Percentiles rank a stretch among this genome's conserved stretches.
Conservation (phyloP, 2,113 vertebrate species). For the Melanerpes formicivorus region DNA sequence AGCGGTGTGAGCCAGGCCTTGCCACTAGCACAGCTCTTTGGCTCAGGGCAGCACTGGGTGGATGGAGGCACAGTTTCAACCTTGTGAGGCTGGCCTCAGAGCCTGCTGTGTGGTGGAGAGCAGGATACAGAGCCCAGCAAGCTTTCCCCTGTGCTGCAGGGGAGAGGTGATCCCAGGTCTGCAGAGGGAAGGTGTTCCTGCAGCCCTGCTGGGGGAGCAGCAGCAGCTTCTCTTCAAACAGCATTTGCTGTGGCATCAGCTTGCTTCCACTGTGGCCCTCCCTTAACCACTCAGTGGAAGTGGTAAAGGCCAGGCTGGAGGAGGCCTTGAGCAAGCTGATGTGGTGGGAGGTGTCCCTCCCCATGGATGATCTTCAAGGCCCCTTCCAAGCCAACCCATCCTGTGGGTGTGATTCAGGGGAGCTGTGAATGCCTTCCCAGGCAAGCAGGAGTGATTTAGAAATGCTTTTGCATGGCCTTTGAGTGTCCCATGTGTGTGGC, state of each 20-base stretch:
- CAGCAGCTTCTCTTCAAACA: neutral
- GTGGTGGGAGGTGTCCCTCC: too few species aligned
- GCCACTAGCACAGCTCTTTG: neutral
- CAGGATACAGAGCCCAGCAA: neutral
- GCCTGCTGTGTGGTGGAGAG: neutral
- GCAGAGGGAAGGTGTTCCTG: neutral
- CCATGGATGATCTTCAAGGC: too few species aligned
- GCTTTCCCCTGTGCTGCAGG: neutral
- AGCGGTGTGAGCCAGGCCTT: neutral
- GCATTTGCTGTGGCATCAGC: neutral
- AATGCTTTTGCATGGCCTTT: constrained; percentile 13
- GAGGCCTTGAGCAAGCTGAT: too few species aligned
- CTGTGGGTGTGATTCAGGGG: neutral
- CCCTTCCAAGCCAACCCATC: too few species aligned
- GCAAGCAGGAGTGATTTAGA: constrained; percentile 11
- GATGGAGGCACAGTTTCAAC: neutral
- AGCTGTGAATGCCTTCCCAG: neutral
- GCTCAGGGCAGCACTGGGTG: neutral
- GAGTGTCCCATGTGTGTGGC: neutral
- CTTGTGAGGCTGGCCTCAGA: neutral
- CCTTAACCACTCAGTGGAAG: neutral
- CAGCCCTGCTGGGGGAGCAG: neutral
- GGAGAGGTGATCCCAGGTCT: neutral
- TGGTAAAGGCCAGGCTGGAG: too few species aligned
- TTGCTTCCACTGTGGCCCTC: neutral